Base-by-base conservation (phyloP, 2,113 vertebrate genomes). In the Hemiscyllium ocellatum region DNA sequence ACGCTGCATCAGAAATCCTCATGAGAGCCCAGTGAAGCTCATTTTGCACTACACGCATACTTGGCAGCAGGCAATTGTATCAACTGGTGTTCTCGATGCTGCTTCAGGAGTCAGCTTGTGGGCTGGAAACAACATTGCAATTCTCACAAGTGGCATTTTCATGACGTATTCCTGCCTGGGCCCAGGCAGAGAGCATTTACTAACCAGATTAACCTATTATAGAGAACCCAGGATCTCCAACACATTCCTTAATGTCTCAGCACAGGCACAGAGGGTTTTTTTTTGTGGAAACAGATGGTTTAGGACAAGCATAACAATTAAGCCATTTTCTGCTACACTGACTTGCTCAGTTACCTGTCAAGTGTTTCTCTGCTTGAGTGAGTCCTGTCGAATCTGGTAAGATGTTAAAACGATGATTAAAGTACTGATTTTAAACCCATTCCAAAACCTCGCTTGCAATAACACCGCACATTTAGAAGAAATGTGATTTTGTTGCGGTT, bases 191-290 rank as follows among this genome's bases (percentile, higher is more conserved):
- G 93, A 80, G 91, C 87, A 96, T 96, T 96, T 97, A 97, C 96
- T 96, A 96, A 97, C 97, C 97, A 98, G 97, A 97, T 97, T 98
- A 97, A 97, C 97, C 96, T 98, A 97, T 97, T 96, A 96, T 96
- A 96, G 96, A 68, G 96, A 95, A 96, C 96, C 96, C 96, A 93
- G 93, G 95, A 96, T 98, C 97, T 97, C 96, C 96, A 96, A 97
- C 97, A 97, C 96, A 94, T 97, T 97, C 97, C 96, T 96, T 97
- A 97, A 97, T 96, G 97, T 96, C 96, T 96, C 96, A 97, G 95
- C 96, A 96, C 96, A 96, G 96, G 96, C 96, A 96, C 96, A 96
- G 96, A 96, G 96, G 97, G 42, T 47, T 61, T 61, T 61, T 96
- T 96, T 95, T 96, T 96, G 96, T 95, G 96, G 91, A 96, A 97